Conservation (phyloP, 2,888 invertebrate genomes). For the Thereva nobilitata region DNA sequence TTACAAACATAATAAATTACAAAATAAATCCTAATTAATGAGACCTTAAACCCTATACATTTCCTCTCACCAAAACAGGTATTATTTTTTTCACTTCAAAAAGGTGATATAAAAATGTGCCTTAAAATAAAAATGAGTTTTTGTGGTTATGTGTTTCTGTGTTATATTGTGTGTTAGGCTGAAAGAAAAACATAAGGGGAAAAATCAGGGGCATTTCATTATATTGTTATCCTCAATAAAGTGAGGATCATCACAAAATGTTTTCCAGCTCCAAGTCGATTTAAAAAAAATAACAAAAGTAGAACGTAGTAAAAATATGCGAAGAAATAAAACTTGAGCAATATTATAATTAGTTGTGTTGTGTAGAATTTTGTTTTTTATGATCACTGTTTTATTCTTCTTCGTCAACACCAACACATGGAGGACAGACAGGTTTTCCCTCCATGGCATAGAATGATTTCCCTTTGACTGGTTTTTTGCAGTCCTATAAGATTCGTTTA, state of each 20-base stretch:
- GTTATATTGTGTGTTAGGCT: no score
- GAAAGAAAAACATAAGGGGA: no score
- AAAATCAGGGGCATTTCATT: no score
- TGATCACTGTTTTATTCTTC: slow-evolving; percentile 64
- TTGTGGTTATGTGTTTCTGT: no score
- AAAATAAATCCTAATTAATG: slow-evolving; percentile 30
- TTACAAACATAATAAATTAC: slow-evolving; percentile 57
- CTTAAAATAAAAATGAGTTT: slow-evolving; percentile 1
- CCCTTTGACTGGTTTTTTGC: slow-evolving; percentile 89
- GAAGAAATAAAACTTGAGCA: no score
- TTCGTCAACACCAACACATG: slow-evolving; percentile 89
- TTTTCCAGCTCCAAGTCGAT: no score
- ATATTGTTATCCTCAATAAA: no score
- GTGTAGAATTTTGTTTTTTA: no score
- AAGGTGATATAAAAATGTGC: slow-evolving; percentile 13
- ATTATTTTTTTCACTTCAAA: slow-evolving; percentile 16
- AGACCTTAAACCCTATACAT: slow-evolving; percentile 24
- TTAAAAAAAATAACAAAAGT: no score
- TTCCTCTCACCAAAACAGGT: slow-evolving; percentile 4
- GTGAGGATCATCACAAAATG: no score
- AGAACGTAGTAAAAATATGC: no score
- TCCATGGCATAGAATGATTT: slow-evolving; percentile 98
- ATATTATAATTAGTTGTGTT: no score
- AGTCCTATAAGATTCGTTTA: slow-evolving; percentile 70
- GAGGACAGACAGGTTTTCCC: slow-evolving; percentile 93